Conservation (phyloP, 2,113 vertebrate genomes). For the Rutilus rutilus region DNA sequence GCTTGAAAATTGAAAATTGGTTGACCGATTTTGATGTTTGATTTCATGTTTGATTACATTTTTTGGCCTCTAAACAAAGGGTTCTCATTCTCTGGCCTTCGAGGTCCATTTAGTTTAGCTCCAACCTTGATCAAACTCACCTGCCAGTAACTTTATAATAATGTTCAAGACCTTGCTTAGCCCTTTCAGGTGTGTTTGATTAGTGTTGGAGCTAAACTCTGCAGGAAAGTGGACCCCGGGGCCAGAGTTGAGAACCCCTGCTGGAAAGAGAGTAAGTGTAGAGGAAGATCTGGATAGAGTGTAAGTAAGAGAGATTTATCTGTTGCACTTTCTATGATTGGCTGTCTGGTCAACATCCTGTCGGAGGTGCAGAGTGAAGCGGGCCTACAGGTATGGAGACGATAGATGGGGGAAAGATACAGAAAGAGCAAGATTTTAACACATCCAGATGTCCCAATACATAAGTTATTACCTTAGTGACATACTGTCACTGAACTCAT, state of each 20-base stretch:
- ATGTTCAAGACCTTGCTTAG: too few species aligned
- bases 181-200: too few species aligned
- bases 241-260: too few species aligned
- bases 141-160: too few species aligned
- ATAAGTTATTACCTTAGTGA: neutral
- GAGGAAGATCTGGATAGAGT: neutral
- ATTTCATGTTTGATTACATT: neutral
- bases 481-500: too few species aligned
- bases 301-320: neutral
- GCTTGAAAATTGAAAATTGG: neutral
- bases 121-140: too few species aligned
- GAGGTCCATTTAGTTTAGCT: too few species aligned
- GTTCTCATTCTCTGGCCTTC: too few species aligned
- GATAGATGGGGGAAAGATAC: neutral
- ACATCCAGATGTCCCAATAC: neutral
- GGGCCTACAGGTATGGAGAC: neutral
- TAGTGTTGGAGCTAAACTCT: too few species aligned
- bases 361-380: neutral
- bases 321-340: conserved; percentile 20
- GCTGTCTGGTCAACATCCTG: conserved; percentile 49
- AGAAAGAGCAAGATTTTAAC: neutral
- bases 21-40: neutral
- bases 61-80: neutral
- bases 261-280: too few species aligned
- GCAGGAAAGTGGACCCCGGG: too few species aligned